phyloP scores from a whole-genome alignment of 2,113 vertebrate species.

The Enhydra lutris region DNA sequence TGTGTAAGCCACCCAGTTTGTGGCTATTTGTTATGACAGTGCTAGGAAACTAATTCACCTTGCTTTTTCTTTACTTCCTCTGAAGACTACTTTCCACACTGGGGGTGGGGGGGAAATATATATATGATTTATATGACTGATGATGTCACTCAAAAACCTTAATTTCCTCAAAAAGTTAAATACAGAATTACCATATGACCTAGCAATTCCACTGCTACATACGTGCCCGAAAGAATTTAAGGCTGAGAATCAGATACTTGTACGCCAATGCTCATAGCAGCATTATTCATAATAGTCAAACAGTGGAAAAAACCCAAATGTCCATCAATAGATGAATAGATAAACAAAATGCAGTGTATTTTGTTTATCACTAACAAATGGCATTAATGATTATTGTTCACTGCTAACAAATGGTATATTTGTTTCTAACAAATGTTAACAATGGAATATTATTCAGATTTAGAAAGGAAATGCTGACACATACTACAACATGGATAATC shows the following conservation, averaged over 20 bases:
- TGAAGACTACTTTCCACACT: not conserved
- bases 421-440: not conserved
- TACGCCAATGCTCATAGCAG: not conserved
- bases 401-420: not conserved
- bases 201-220: not conserved
- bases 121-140: not conserved
- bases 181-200: not conserved
- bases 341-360: not conserved
- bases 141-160: not conserved
- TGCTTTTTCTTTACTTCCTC: not conserved
- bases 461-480: not conserved
- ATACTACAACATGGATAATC: not conserved
- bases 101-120: not conserved
- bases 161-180: not conserved
- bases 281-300: not conserved
- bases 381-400: not conserved
- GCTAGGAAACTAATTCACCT: not conserved
- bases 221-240: not conserved
- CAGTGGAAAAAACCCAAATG: not conserved
- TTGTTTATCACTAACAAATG: not conserved
- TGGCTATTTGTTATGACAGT: not conserved
- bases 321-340: not conserved
- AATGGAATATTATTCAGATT: not conserved
- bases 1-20: not conserved
- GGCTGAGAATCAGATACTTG: not conserved